Evolutionary conservation across 2,888 invertebrate genomes (phyloP).

Genomic region (Agrochola litura): DNA sequence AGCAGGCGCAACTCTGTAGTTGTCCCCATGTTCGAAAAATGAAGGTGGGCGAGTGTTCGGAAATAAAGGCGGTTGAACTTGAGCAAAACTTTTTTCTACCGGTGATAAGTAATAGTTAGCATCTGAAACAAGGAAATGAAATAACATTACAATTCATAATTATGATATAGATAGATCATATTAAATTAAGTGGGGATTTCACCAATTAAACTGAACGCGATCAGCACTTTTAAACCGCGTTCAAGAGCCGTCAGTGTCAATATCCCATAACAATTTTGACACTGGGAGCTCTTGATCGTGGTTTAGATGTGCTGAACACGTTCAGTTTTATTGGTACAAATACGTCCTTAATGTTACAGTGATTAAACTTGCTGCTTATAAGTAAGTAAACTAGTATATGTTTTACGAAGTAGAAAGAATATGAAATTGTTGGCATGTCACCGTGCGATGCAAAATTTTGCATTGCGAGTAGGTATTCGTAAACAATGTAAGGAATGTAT

Average conservation of each 20-base stretch:
- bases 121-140: conserved; percentile 82
- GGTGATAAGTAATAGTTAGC: conserved; percentile 87
- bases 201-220: too few relatives aligned
- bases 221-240: too few relatives aligned
- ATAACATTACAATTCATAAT: background rate
- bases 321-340: too few relatives aligned
- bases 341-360: background rate
- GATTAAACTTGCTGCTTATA: background rate
- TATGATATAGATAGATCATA: background rate
- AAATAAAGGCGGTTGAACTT: conserved; percentile 88
- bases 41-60: conserved; percentile 82
- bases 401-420: conserved; percentile 20
- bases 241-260: too few relatives aligned
- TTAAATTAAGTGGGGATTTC: too few relatives aligned
- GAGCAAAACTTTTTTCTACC: conserved; percentile 89
- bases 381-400: background rate
- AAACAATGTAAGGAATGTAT: conserved; percentile 64
- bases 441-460: conserved; percentile 7
- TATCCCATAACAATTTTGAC: too few relatives aligned
- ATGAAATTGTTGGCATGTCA: conserved; percentile 1
- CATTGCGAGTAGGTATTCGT: conserved; percentile 42
- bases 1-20: conserved; percentile 79
- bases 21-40: conserved; percentile 84
- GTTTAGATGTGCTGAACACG: too few relatives aligned
- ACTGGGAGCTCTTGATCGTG: too few relatives aligned